These are phyloP conservation scores for Tetropium fuscum DNA, from an alignment of 2,888 invertebrate genomes.

Conservation along the genomic window DNA sequence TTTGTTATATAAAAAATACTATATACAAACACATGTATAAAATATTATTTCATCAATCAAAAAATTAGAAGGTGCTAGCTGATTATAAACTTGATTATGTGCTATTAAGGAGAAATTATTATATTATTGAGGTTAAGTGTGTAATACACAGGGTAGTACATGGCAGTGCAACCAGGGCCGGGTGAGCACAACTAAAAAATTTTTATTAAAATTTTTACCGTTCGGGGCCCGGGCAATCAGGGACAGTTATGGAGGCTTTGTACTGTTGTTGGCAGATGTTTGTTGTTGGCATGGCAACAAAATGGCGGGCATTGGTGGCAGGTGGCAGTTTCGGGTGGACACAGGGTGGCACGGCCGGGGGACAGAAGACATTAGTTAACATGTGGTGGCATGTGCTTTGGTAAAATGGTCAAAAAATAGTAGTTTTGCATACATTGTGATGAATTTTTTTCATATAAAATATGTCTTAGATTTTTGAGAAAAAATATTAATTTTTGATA, in stretches of 20 bases:
- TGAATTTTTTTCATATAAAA: not conserved
- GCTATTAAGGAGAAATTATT: slow-evolving; percentile 23
- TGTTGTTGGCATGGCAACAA: slow-evolving; percentile 48
- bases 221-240: slow-evolving; percentile 99
- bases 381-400: slow-evolving; percentile 39
- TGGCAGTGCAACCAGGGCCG: slow-evolving; percentile 67
- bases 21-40: no score
- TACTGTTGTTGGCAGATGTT: slow-evolving; percentile 76
- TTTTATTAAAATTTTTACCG: slow-evolving; percentile 79
- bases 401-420: slow-evolving; percentile 30
- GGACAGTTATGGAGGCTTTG: slow-evolving; percentile 99
- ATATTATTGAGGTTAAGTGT: slow-evolving; percentile 28
- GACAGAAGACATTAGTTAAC: slow-evolving; percentile 64
- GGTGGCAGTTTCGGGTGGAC: slow-evolving; percentile 49
- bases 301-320: slow-evolving; percentile 66
- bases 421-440: slow-evolving; percentile 13
- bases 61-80: not conserved
- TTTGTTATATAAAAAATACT: no score
- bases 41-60: no score
- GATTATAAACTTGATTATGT: slow-evolving; percentile 29
- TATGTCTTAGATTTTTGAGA: not conserved
- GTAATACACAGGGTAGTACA: slow-evolving; percentile 28
- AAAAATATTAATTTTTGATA: not conserved
- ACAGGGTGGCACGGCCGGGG: slow-evolving; percentile 61
- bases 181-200: slow-evolving; percentile 67